Evolutionary conservation across 2,113 vertebrate species (phyloP).

Genomic region (Nothoprocta perdicaria): DNA sequence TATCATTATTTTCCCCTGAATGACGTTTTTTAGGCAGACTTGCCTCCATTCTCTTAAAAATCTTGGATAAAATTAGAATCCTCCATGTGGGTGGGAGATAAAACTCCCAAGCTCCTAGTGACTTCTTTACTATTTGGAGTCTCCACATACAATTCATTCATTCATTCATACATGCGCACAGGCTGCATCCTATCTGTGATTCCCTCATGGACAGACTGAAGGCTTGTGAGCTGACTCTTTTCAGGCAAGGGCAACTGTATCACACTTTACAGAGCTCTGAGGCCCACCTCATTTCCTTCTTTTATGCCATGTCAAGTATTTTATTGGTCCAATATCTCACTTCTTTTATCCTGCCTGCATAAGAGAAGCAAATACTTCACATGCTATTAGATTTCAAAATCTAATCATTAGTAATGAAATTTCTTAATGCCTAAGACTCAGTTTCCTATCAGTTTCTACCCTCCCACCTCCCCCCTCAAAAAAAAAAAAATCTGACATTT

Average conservation of each 20-base stretch:
- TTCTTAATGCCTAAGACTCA: not conserved
- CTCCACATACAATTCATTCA: not conserved
- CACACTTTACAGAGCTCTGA: not conserved
- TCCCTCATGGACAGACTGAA: not conserved
- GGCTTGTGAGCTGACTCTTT: not conserved
- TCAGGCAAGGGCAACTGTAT: not conserved
- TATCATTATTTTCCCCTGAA: not conserved
- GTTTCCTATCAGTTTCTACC: not conserved
- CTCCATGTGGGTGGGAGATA: not conserved
- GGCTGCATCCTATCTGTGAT: constrained; percentile 3
- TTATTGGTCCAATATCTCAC: not conserved
- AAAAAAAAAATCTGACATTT: not conserved
- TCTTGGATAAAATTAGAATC: not conserved
- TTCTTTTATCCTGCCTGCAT: not conserved
- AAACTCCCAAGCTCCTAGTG: not conserved
- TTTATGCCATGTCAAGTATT: not conserved
- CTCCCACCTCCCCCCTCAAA: too few species aligned
- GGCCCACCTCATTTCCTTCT: not conserved
- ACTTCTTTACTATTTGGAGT: not conserved
- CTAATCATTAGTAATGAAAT: not conserved
- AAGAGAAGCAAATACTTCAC: not conserved
- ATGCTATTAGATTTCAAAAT: not conserved
- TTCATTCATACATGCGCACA: rapidly evolving
- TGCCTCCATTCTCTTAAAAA: not conserved
- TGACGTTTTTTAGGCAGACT: not conserved